These are phyloP conservation scores for Ommatoiulus sabulosus DNA, from an alignment of 2,888 invertebrate species.

Conservation along the genomic window DNA sequence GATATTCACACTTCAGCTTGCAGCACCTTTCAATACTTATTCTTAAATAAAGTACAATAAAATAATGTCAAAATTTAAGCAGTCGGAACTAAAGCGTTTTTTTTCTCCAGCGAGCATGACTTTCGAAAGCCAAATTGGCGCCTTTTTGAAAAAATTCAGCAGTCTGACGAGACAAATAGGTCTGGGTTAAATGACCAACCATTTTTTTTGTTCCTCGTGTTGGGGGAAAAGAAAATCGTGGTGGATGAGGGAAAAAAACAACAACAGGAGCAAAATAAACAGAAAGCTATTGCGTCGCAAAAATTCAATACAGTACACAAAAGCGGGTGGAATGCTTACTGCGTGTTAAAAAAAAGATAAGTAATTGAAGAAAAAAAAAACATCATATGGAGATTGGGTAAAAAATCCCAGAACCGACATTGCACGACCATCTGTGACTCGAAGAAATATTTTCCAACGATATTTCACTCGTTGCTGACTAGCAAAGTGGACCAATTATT, in stretches of 20 bases:
- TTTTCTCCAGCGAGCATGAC: slow-evolving; percentile 26
- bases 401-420: neutral
- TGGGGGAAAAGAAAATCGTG: slow-evolving; percentile 3
- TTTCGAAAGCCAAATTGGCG: slow-evolving; percentile 51
- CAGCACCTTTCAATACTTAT: slow-evolving; percentile 46
- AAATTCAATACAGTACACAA: slow-evolving; percentile 23
- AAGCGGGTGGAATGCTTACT: slow-evolving; percentile 4
- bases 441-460: neutral
- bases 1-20: slow-evolving; percentile 42
- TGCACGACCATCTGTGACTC: slow-evolving; percentile 7
- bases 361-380: slow-evolving; percentile 38
- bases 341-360: slow-evolving; percentile 2
- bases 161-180: slow-evolving; percentile 50
- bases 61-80: slow-evolving; percentile 49
- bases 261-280: slow-evolving; percentile 43
- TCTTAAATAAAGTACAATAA: slow-evolving; percentile 42
- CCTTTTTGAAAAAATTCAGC: slow-evolving; percentile 49
- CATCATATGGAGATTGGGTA: neutral
- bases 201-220: neutral
- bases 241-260: slow-evolving; percentile 42
- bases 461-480: slow-evolving; percentile 3
- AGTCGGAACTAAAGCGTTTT: slow-evolving; percentile 51
- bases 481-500: neutral
- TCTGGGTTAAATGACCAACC: slow-evolving; percentile 52
- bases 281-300: neutral